A percentile compares a stretch with the other conserved stretches of the same genome.
Evolutionary conservation across 2,797 vertebrate species (phyloP).

Genomic region (Pogoniulus pusillus): DNA sequence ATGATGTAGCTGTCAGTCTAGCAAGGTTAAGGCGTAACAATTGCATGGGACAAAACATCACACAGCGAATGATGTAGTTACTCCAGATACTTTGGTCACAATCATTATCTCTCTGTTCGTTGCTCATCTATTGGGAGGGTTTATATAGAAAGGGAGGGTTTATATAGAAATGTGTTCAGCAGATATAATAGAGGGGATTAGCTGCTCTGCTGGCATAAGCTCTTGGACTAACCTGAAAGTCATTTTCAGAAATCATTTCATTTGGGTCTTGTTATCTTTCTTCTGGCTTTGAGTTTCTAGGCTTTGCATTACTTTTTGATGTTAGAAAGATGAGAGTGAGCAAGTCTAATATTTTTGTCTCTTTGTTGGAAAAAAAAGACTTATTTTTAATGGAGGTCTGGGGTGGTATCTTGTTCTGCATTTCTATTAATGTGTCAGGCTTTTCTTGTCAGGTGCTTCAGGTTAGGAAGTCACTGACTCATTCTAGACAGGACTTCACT

Average conservation of each 20-base stretch:
- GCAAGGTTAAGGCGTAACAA: neutral
- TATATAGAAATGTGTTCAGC: neutral
- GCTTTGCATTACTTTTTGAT: neutral
- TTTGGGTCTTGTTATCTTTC: neutral
- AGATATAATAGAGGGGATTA: neutral
- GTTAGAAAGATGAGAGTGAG: neutral
- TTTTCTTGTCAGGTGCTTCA: neutral
- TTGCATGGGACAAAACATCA: neutral
- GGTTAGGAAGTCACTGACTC: neutral
- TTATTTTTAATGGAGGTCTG: neutral
- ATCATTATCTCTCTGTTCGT: neutral
- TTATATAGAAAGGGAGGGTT: neutral
- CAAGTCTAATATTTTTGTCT: neutral
- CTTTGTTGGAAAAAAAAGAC: neutral
- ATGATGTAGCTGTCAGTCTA: neutral
- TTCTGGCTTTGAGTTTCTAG: neutral
- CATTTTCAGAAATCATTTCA: neutral
- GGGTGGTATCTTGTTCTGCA: neutral
- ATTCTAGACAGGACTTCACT: neutral
- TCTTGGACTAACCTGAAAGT: neutral
- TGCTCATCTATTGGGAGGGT: neutral
- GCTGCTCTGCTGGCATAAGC: neutral
- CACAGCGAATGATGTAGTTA: neutral
- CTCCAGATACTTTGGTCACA: neutral
- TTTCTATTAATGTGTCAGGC: neutral